These are phyloP conservation scores for Gambusia holbrooki DNA, from an alignment of 2,113 vertebrate genomes.

Conservation along the genomic window DNA sequence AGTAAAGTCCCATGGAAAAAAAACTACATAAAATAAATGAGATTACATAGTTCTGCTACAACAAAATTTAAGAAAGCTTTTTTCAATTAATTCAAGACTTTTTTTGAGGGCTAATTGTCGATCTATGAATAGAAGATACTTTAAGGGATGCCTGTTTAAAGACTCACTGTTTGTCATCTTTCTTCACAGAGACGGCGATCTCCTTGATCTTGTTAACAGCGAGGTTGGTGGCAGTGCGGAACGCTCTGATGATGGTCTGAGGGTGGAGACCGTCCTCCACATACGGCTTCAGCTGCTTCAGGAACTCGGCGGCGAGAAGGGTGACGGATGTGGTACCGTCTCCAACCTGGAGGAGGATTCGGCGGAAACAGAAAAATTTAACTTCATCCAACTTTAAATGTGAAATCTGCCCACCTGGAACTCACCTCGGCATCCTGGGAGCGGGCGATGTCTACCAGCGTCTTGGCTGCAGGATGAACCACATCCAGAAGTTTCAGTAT, in stretches of 20 bases:
- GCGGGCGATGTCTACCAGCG: constrained; percentile 95
- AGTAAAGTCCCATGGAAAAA: too few relatives aligned
- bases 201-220: constrained; percentile 93
- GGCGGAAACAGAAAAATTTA: background rate
- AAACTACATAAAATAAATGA: too few relatives aligned
- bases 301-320: constrained; percentile 92
- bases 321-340: constrained; percentile 98
- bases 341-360: constrained; percentile 82
- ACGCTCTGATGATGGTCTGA: constrained; percentile 97
- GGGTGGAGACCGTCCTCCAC: constrained; percentile 97
- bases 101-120: too few relatives aligned
- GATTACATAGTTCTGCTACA: too few relatives aligned
- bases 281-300: constrained; percentile 94
- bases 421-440: constrained; percentile 97
- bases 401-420: rapidly evolving
- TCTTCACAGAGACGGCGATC: constrained; percentile 91
- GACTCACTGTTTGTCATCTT: constrained; percentile 90
- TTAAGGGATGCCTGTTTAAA: too few relatives aligned
- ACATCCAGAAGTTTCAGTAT: constrained; percentile 97
- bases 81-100: too few relatives aligned
- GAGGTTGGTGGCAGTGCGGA: constrained; percentile 89
- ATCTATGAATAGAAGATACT: too few relatives aligned
- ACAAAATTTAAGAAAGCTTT: too few relatives aligned
- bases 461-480: constrained; percentile 95
- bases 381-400: background rate